These are phyloP conservation scores for Podarcis muralis DNA, from an alignment of 2,113 vertebrate species.

Conservation along the genomic window DNA sequence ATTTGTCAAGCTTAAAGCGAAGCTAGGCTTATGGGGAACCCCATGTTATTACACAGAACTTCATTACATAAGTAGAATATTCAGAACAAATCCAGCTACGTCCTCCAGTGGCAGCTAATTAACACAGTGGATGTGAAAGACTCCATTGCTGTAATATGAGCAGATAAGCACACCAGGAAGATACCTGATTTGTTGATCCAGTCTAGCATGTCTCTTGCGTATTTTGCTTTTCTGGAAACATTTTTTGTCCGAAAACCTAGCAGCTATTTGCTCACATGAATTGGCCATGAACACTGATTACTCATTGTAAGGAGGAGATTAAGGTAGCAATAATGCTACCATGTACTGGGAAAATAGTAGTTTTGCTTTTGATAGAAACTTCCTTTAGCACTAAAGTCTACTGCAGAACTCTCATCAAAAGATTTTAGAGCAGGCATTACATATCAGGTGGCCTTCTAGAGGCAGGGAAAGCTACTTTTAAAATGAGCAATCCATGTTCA, in stretches of 20 bases:
- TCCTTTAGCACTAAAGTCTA: background rate
- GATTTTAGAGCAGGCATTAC: conserved; percentile 13
- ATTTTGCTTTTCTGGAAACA: background rate
- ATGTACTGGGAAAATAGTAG: background rate
- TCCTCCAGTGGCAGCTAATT: background rate
- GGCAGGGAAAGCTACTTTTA: background rate
- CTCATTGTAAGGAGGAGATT: background rate
- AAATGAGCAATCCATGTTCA: background rate
- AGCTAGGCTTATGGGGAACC: background rate
- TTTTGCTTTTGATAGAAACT: background rate
- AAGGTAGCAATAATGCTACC: background rate
- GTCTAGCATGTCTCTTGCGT: background rate
- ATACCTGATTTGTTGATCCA: background rate
- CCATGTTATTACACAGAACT: background rate
- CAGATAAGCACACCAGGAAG: background rate
- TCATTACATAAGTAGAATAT: background rate
- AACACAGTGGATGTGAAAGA: background rate
- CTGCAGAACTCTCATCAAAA: background rate
- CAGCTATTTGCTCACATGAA: background rate
- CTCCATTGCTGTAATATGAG: background rate
- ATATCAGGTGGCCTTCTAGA: background rate
- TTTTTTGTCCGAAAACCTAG: background rate
- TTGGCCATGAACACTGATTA: background rate
- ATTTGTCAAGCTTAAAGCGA: background rate
- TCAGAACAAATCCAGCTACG: background rate